Conservation (phyloP, 2,797 vertebrate genomes). For the Neoniphon sammara region DNA sequence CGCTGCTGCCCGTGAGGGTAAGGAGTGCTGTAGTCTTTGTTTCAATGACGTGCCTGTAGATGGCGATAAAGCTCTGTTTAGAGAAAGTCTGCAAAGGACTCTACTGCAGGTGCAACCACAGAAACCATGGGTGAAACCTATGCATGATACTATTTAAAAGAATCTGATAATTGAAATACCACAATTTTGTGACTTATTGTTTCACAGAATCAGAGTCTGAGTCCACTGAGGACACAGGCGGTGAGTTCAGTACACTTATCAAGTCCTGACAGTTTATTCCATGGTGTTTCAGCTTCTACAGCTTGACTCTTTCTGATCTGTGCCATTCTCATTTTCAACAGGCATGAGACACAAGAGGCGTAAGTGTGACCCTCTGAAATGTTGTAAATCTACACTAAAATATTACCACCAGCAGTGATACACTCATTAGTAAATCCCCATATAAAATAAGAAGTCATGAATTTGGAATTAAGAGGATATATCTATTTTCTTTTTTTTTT, state of each 20-base stretch:
- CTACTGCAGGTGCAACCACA: neutral
- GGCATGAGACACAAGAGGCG: constrained; percentile 59
- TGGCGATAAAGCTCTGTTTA: constrained; percentile 47
- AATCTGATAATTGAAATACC: constrained; percentile 15
- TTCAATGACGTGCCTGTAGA: constrained; percentile 42
- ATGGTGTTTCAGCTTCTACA: neutral
- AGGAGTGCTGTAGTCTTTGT: constrained; percentile 28
- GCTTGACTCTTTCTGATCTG: neutral
- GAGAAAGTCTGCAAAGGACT: neutral
- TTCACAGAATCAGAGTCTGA: constrained; percentile 61
- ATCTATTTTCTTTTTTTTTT: neutral
- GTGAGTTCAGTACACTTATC: constrained; percentile 42
- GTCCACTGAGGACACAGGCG: constrained; percentile 67
- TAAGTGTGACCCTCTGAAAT: constrained; percentile 30
- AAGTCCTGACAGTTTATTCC: neutral
- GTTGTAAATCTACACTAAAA: neutral
- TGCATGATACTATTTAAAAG: neutral
- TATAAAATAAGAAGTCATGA: too few species aligned
- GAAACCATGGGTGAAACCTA: too few species aligned
- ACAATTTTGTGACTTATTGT: constrained; percentile 1
- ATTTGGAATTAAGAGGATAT: too few species aligned
- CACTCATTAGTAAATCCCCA: neutral
- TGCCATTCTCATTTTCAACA: constrained; percentile 37
- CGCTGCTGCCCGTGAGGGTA: constrained; percentile 54
- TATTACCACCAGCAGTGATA: neutral